Evolutionary conservation across 2,888 invertebrate species (phyloP).

Genomic region (Nebria salina): DNA sequence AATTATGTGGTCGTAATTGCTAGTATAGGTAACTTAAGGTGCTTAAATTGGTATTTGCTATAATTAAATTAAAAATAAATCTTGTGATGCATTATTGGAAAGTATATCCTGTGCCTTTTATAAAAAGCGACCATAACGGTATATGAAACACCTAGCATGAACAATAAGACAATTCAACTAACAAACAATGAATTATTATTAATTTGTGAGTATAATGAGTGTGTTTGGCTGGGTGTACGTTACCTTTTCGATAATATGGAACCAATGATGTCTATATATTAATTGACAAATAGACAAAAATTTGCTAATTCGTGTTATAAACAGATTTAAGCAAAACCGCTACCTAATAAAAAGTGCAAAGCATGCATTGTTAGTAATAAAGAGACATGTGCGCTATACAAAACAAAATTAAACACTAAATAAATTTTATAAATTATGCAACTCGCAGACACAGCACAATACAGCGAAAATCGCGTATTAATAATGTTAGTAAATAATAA

Average conservation of each 20-base stretch:
- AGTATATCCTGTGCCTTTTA: background rate
- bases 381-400: slow-evolving; percentile 38
- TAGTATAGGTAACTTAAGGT: background rate
- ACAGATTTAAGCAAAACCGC: slow-evolving; percentile 21
- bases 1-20: background rate
- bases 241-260: slow-evolving; percentile 24
- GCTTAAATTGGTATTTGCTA: background rate
- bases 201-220: slow-evolving; percentile 16
- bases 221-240: slow-evolving; percentile 27
- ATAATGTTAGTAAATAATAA: background rate
- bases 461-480: background rate
- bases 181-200: slow-evolving; percentile 28
- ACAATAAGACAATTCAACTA: slow-evolving; percentile 35
- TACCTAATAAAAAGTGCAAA: slow-evolving; percentile 22
- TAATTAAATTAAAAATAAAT: slow-evolving; percentile 5
- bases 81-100: slow-evolving; percentile 30
- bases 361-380: slow-evolving; percentile 41
- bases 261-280: slow-evolving; percentile 3
- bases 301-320: slow-evolving; percentile 5
- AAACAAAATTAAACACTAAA: slow-evolving; percentile 3
- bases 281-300: background rate
- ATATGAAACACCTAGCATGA: slow-evolving; percentile 44
- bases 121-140: slow-evolving; percentile 17
- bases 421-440: slow-evolving; percentile 10
- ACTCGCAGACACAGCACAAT: background rate